These are phyloP conservation scores for human (Homo sapiens) DNA, from an alignment of 2,113 vertebrate species.

Conservation along the genomic window DNA sequence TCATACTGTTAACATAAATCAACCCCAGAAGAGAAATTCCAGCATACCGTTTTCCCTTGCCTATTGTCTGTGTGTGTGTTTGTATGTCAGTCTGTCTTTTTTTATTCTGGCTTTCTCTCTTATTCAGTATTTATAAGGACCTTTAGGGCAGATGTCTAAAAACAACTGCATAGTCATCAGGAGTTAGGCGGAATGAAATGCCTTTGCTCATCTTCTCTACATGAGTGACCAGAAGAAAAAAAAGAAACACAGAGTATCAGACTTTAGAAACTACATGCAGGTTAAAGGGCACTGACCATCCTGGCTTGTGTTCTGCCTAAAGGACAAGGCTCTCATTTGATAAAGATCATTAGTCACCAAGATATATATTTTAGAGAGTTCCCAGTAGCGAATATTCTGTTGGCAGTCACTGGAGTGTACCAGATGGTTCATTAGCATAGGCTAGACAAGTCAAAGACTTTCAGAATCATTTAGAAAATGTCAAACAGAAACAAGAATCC, in stretches of 20 bases:
- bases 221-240: conserved; percentile 2
- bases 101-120: conserved; percentile 48
- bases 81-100: not conserved
- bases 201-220: not conserved
- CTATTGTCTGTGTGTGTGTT: not conserved
- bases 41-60: not conserved
- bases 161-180: conserved; percentile 51
- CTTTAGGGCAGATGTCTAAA: conserved; percentile 31
- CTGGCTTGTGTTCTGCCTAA: conserved; percentile 83
- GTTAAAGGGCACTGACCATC: conserved; percentile 87
- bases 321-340: conserved; percentile 90
- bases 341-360: conserved; percentile 93
- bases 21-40: conserved; percentile 8
- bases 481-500: conserved; percentile 91
- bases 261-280: conserved; percentile 80
- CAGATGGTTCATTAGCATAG: conserved; percentile 94
- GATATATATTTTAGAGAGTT: conserved; percentile 90
- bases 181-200: conserved; percentile 47
- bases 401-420: conserved; percentile 88
- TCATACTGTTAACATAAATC: not conserved
- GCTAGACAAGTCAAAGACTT: conserved; percentile 87
- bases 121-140: conserved; percentile 45
- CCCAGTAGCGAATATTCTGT: conserved; percentile 81
- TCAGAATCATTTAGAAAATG: conserved; percentile 89
- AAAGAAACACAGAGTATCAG: conserved; percentile 23